A percentile compares a stretch with the other conserved stretches of the same genome.
phyloP scores from a whole-genome alignment of 2,113 vertebrate species.

The Cromileptes altivelis region DNA sequence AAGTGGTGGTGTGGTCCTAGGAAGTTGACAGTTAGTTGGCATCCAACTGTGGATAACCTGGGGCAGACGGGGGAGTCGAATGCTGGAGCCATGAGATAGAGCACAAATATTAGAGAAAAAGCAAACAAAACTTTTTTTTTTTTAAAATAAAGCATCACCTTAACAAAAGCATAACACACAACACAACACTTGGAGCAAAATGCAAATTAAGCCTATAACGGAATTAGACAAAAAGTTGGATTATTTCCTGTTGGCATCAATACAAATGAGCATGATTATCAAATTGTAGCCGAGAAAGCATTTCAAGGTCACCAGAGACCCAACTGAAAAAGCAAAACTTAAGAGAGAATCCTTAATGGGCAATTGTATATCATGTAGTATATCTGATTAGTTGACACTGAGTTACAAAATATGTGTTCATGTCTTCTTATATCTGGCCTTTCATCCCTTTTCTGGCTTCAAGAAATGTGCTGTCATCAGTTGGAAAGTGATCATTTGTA shows the following conservation, averaged over 20 bases:
- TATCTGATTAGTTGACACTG: not conserved
- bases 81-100: slow-evolving; percentile 19
- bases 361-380: not conserved
- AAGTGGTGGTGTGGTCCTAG: not conserved
- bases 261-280: not conserved
- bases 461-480: not conserved
- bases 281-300: not conserved
- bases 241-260: not conserved
- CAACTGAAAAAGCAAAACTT: not conserved
- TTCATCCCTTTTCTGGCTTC: slow-evolving; percentile 5
- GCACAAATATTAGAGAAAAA: not conserved
- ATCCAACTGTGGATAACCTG: slow-evolving; percentile 28
- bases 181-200: not conserved
- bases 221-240: not conserved
- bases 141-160: not conserved
- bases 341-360: not conserved
- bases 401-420: not conserved
- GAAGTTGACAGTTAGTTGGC: slow-evolving; percentile 26
- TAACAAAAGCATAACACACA: not conserved
- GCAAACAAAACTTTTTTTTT: not conserved
- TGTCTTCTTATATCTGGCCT: not conserved
- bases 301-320: not conserved
- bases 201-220: not conserved
- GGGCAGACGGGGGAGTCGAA: not conserved
- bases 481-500: slow-evolving; percentile 29